phyloP scores from a whole-genome alignment of 2,113 vertebrate genomes.

The Anthoscopus minutus region DNA sequence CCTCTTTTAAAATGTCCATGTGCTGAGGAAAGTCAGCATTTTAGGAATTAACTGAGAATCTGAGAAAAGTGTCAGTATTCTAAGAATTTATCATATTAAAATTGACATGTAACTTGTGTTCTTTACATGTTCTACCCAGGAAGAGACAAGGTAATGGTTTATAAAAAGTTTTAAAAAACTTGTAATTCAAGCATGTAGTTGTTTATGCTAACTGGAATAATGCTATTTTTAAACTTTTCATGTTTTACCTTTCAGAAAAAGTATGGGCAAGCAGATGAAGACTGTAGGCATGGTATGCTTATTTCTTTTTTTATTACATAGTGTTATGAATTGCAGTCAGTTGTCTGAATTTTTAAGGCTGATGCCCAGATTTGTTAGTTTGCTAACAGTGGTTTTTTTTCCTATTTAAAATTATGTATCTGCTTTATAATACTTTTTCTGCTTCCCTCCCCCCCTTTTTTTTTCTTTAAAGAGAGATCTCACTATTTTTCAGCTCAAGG shows the following conservation, averaged over 20 bases:
- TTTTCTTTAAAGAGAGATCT: neutral
- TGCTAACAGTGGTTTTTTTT: neutral
- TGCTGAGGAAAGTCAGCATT: neutral
- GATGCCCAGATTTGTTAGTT: neutral
- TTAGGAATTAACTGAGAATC: neutral
- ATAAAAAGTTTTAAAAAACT: neutral
- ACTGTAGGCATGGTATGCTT: conserved; percentile 95
- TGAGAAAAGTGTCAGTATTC: neutral
- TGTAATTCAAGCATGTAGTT: conserved; percentile 17
- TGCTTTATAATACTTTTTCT: neutral
- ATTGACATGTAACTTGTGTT: neutral
- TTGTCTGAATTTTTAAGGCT: conserved; percentile 24
- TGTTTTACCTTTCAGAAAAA: conserved; percentile 87
- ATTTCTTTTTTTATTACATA: conserved; percentile 41
- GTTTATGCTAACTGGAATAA: conserved; percentile 36
- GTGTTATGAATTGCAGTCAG: conserved; percentile 18
- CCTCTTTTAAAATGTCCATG: neutral
- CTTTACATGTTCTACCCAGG: neutral
- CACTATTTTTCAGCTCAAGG: neutral
- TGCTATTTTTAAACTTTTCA: conserved; percentile 48
- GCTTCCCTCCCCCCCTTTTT: rapidly evolving
- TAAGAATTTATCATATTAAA: neutral
- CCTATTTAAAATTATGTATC: neutral
- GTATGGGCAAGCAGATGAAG: conserved; percentile 98
- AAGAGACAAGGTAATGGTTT: neutral